A percentile compares a stretch with the other conserved stretches of the same genome.
phyloP scores from a whole-genome alignment of 2,113 vertebrate genomes.

The Lamprologus callipterus region DNA sequence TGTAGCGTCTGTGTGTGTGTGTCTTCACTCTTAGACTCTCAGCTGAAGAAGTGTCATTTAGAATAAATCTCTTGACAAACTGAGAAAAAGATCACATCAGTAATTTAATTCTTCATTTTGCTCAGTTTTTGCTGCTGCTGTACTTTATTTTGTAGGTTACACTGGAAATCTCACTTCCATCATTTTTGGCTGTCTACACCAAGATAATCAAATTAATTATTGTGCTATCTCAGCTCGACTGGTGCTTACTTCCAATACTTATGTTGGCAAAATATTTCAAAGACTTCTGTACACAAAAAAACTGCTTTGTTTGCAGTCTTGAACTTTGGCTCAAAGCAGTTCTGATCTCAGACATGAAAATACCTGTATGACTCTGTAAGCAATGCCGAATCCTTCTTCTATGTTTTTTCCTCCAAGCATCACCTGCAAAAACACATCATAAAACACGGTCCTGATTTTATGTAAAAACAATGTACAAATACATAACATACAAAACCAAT shows the following conservation, averaged over 20 bases:
- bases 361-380: slow-evolving; percentile 96
- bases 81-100: not conserved
- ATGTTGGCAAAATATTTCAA: not conserved
- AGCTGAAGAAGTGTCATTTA: no score
- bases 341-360: not conserved
- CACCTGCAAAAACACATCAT: slow-evolving; percentile 71
- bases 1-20: no score
- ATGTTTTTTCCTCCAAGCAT: slow-evolving; percentile 97
- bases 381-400: slow-evolving; percentile 95
- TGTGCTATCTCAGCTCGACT: not conserved
- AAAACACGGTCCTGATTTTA: not conserved
- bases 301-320: not conserved
- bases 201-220: not conserved
- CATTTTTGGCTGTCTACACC: not conserved
- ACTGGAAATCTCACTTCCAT: not conserved
- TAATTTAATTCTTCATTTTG: not conserved
- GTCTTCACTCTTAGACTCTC: no score
- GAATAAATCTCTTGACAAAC: no score
- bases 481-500: not conserved
- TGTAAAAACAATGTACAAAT: not conserved
- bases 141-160: not conserved
- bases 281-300: not conserved
- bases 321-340: not conserved
- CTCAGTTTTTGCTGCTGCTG: not conserved
- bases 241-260: not conserved